Evolutionary conservation across 1,140 invertebrate species (phyloP).

Genomic region (Drosophila oshimai): DNA sequence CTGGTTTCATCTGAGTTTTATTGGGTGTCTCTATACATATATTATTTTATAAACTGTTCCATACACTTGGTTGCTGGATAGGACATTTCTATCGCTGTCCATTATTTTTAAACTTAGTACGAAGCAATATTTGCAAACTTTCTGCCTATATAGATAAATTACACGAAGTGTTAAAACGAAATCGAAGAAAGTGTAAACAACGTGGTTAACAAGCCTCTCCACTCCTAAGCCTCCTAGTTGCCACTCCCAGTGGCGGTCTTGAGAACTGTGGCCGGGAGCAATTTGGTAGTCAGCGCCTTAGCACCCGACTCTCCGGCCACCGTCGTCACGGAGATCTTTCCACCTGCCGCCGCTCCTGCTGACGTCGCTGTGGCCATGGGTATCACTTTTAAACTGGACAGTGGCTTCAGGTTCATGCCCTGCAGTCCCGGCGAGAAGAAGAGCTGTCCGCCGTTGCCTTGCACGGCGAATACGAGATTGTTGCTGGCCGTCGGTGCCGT

Average conservation of each 20-base stretch:
- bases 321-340: constrained; percentile 44
- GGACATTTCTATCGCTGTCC: neutral
- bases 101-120: constrained; percentile 8
- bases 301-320: constrained; percentile 1
- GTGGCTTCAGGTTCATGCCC: constrained; percentile 87
- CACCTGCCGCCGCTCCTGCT: neutral
- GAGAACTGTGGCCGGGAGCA: constrained; percentile 52
- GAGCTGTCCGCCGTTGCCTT: constrained; percentile 85
- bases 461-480: constrained; percentile 86
- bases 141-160: constrained; percentile 34
- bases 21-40: constrained; percentile 22
- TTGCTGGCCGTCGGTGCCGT: constrained; percentile 60
- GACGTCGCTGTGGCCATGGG: constrained; percentile 44
- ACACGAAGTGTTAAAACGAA: constrained; percentile 6
- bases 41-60: constrained; percentile 23
- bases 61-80: constrained; percentile 2
- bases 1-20: constrained; percentile 50
- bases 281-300: constrained; percentile 48
- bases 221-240: constrained; percentile 36
- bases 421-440: constrained; percentile 84
- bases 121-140: constrained; percentile 37
- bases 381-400: constrained; percentile 88
- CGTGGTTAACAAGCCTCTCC: constrained; percentile 59
- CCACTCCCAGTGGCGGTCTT: constrained; percentile 57
- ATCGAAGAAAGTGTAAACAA: constrained; percentile 37